A percentile compares a stretch with the other conserved stretches of the same genome.
phyloP scores from a whole-genome alignment of 1,140 invertebrate species.

The Cotesia typhae region DNA sequence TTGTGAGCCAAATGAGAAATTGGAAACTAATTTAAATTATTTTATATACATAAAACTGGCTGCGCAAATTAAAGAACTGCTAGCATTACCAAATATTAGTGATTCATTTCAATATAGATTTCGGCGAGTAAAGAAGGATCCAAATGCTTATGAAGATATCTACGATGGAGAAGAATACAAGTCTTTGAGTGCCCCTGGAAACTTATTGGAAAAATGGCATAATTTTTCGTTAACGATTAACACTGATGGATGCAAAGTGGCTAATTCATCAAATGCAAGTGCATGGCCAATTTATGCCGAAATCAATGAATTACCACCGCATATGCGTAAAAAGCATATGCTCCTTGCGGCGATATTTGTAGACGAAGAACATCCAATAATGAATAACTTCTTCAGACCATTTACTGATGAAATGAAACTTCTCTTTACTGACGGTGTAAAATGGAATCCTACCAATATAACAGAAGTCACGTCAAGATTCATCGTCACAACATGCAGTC shows the following conservation, averaged over 20 bases:
- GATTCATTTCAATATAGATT: constrained; percentile 24
- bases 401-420: too few relatives aligned
- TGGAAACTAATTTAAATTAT: not conserved
- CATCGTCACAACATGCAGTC: not conserved
- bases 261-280: constrained; percentile 28
- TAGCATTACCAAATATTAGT: not conserved
- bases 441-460: not conserved
- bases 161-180: constrained; percentile 27
- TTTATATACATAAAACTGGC: not conserved
- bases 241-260: constrained; percentile 32
- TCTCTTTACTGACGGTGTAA: too few relatives aligned
- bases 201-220: not conserved
- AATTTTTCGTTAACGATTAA: constrained; percentile 34
- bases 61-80: constrained; percentile 28
- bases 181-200: not conserved
- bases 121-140: constrained; percentile 24
- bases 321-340: too few relatives aligned
- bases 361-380: too few relatives aligned
- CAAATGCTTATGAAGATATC: constrained; percentile 20
- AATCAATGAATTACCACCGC: not conserved
- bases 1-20: constrained; percentile 2
- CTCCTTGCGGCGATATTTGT: too few relatives aligned
- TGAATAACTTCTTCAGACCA: too few relatives aligned
- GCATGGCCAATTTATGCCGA: constrained; percentile 33
- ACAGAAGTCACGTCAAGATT: constrained; percentile 20